Evolutionary conservation across 2,113 vertebrate genomes (phyloP), one percentile per base, ranked within the genome.

Genomic region (Chiloscyllium plagiosum): DNA sequence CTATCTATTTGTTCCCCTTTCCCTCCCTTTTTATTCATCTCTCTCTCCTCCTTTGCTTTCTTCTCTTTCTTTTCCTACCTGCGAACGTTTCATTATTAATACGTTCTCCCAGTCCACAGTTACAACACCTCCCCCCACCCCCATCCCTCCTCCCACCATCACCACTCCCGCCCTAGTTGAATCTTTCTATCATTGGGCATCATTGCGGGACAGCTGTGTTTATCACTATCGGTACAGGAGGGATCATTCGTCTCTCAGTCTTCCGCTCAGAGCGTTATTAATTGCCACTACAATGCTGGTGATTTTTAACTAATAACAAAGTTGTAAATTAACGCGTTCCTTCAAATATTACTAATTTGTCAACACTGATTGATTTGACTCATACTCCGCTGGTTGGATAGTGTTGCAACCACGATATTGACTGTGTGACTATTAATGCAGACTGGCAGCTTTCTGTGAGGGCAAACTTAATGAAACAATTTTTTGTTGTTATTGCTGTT

Each of bases 301-400:
- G 96, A 97, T 97, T 98, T 97, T 98, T 97, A 98, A 98, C 97
- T 98, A 98, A 98, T 97, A 97, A 97, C 97, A 97, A 98, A 98
- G 97, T 98, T 98, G 97, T 98, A 97, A 98, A 98, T 98, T 97
- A 97, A 96, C 97, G 97, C 97, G 97, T 97, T 97, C 97, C 96
- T 96, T 97, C 97, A 96, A 96, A 97, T 97, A 98, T 97, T 97
- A 97, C 97, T 97, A 97, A 97, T 98, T 97, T 98, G 98, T 98
- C 98, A 98, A 96, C 96, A 97, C 96, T 97, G 97, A 97, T 97
- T 97, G 97, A 98, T 97, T 97, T 97, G 97, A 97, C 97, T 97
- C 97, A 97, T 97, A 97, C 97, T 97, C 96, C 80, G 42, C 96
- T 96, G 96, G 96, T 96, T 97, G 97, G 97, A 97, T 97, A 56